A percentile compares a stretch with the other conserved stretches of the same genome.
Evolutionary conservation across 2,113 vertebrate genomes (phyloP).

Genomic region (Isichthys henryi): DNA sequence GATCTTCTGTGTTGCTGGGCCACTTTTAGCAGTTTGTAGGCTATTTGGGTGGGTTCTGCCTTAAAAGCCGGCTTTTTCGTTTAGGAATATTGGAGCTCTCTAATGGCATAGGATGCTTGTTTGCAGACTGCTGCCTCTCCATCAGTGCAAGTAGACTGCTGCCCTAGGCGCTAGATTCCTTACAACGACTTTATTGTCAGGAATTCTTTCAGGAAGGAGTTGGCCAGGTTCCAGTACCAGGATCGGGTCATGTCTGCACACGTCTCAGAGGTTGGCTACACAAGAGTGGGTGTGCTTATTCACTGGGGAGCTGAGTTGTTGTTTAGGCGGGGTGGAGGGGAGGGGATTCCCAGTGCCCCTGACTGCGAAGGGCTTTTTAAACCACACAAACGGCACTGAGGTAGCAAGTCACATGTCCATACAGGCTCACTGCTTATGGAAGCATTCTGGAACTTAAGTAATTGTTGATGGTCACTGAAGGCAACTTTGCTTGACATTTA

Average conservation of each 20-base stretch:
- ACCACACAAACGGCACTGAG: not conserved
- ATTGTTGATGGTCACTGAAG: not conserved
- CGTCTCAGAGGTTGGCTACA: conserved; percentile 33
- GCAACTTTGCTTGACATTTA: not conserved
- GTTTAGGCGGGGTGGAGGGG: conserved; percentile 41
- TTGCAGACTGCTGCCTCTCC: not conserved
- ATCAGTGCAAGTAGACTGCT: not conserved
- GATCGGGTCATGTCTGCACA: conserved; percentile 43
- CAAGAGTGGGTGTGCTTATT: conserved; percentile 37
- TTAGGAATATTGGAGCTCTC: not conserved
- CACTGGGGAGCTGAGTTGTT: conserved; percentile 43
- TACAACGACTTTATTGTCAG: conserved; percentile 9
- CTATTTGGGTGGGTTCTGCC: not conserved
- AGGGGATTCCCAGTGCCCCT: conserved; percentile 15
- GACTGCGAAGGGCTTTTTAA: not conserved
- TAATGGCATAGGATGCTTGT: not conserved
- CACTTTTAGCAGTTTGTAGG: not conserved
- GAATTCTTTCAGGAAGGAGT: conserved; percentile 27
- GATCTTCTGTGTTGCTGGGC: not conserved
- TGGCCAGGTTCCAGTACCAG: conserved; percentile 18
- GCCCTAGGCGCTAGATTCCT: conserved; percentile 12
- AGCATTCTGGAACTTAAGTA: not conserved
- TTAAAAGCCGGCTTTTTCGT: not conserved
- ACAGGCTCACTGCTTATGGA: not conserved
- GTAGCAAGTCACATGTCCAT: not conserved